A percentile compares a stretch with the other conserved stretches of the same genome.
Conservation (phyloP, 2,888 invertebrate species). For the Margaritifera margaritifera region DNA sequence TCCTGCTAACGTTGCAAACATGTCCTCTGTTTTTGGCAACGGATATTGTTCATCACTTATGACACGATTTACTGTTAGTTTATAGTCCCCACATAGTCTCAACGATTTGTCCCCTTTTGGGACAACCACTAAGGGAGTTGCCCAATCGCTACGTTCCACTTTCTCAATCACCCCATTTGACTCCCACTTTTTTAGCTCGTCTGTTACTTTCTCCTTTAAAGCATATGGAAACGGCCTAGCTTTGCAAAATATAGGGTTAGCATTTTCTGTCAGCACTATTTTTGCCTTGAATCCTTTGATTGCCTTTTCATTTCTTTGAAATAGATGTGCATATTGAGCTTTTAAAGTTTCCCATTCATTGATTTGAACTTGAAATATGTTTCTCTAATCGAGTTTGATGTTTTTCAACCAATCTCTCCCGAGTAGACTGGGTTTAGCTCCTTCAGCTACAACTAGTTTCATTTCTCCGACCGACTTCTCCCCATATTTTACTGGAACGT, state of each 20-base stretch:
- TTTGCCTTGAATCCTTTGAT: constrained; percentile 11
- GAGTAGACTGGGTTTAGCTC: constrained; percentile 7
- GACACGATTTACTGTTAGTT: too few species aligned
- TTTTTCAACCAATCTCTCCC: constrained; percentile 8
- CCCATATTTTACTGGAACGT: constrained; percentile 1
- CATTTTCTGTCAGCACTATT: constrained; percentile 12
- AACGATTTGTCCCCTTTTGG: too few species aligned
- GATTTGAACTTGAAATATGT: constrained; percentile 4
- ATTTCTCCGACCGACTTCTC: not conserved
- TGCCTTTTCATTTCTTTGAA: not conserved
- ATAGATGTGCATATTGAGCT: not conserved
- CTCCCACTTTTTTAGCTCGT: too few species aligned
- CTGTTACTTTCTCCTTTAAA: not conserved
- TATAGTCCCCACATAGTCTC: too few species aligned
- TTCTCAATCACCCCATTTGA: too few species aligned
- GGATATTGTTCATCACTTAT: constrained; percentile 5
- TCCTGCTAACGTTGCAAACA: constrained; percentile 17
- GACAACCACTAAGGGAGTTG: too few species aligned
- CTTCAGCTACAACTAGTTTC: constrained; percentile 8
- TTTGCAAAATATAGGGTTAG: constrained; percentile 6
- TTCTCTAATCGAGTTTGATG: constrained; percentile 5
- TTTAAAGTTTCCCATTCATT: not conserved
- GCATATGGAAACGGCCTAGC: not conserved
- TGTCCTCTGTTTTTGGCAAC: constrained; percentile 21
- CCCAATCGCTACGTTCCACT: too few species aligned